Percentiles rank a stretch among this genome's conserved stretches.
Conservation (phyloP, 2,797 vertebrate genomes). For the Brachyalestes nurse region DNA sequence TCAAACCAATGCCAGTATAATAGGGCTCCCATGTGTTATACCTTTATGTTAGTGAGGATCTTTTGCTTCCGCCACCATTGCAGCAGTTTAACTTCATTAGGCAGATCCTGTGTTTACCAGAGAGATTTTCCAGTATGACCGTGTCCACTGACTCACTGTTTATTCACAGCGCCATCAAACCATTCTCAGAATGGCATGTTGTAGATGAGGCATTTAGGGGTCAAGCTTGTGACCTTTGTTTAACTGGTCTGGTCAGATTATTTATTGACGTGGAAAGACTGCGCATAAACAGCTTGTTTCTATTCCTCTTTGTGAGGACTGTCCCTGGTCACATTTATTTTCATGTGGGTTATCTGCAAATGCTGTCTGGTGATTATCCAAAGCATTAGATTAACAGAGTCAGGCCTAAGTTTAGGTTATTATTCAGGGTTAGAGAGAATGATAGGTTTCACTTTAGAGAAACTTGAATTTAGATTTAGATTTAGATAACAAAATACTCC, state of each 20-base stretch:
- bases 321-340: neutral
- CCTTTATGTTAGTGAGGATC: conserved; percentile 1
- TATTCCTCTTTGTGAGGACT: too few species aligned
- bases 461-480: neutral
- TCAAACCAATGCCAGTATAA: conserved; percentile 4
- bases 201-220: neutral
- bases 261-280: neutral
- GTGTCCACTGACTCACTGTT: conserved; percentile 41
- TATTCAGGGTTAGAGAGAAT: neutral
- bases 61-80: neutral
- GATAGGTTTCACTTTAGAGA: too few species aligned
- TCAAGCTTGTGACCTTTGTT: conserved; percentile 13
- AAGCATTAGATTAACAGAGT: neutral
- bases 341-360: neutral
- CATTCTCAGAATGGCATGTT: conserved; percentile 1
- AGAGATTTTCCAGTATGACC: conserved; percentile 16
- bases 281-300: neutral
- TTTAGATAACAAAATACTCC: neutral
- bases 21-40: neutral
- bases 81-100: conserved; percentile 45
- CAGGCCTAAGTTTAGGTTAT: neutral
- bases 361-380: neutral
- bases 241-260: neutral
- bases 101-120: conserved; percentile 36
- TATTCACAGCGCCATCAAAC: conserved; percentile 36